Conservation (phyloP, 92 coral and sea anemone genomes). For the Porites lobata region DNA sequence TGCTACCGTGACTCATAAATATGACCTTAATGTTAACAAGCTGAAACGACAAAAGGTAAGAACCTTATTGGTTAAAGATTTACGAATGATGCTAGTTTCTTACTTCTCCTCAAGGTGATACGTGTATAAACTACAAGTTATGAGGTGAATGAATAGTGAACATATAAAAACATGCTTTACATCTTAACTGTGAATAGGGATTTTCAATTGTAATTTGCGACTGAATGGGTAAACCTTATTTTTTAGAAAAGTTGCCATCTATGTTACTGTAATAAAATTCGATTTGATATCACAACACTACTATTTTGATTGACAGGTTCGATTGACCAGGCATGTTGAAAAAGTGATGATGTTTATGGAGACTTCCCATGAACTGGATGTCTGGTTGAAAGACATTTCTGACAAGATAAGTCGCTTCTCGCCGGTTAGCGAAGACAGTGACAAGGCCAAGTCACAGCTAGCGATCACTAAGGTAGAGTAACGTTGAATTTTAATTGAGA, state of each 20-base stretch:
- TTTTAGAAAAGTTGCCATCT: too few relatives aligned
- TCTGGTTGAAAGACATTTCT: slow-evolving; percentile 75
- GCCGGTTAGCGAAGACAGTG: slow-evolving; percentile 87
- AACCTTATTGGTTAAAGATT: neutral
- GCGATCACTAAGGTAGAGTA: slow-evolving; percentile 71
- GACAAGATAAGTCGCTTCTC: slow-evolving; percentile 76
- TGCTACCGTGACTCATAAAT: slow-evolving; percentile 75
- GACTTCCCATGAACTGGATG: slow-evolving; percentile 78
- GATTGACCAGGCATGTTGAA: slow-evolving; percentile 80
- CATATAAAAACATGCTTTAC: too few relatives aligned
- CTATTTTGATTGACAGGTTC: slow-evolving; percentile 33
- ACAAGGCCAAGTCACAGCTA: slow-evolving; percentile 85
- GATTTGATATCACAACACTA: neutral
- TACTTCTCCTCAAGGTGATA: neutral
- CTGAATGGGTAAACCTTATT: too few relatives aligned
- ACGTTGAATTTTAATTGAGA: neutral
- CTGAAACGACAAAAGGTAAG: slow-evolving; percentile 75
- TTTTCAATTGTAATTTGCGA: too few relatives aligned
- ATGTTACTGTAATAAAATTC: too few relatives aligned
- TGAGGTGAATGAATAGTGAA: too few relatives aligned
- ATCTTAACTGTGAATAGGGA: too few relatives aligned
- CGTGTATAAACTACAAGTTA: too few relatives aligned
- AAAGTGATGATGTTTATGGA: slow-evolving; percentile 82
- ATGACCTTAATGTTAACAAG: slow-evolving; percentile 82
- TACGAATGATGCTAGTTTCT: neutral